Evolutionary conservation across 2,888 invertebrate species (phyloP).

Genomic region (Saturnia japonica): DNA sequence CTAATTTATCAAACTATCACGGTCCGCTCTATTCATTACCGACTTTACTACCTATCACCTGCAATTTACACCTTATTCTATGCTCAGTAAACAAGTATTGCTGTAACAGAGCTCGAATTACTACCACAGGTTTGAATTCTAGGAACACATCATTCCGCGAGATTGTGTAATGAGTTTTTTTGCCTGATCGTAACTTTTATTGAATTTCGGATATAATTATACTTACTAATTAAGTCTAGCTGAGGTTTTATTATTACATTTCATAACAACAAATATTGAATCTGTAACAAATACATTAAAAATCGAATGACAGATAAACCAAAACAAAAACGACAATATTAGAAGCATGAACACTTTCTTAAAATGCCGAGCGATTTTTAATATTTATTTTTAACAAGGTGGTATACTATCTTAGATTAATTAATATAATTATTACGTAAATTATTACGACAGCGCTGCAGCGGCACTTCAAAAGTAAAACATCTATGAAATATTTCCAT

Average conservation of each 20-base stretch:
- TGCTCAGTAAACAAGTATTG: conserved; percentile 55
- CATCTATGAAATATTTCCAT: too few species aligned
- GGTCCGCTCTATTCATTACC: conserved; percentile 63
- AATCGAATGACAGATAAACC: neutral
- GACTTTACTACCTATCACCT: conserved; percentile 32
- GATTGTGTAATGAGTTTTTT: neutral
- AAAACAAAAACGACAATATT: neutral
- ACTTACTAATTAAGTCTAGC: neutral
- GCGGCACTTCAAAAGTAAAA: neutral
- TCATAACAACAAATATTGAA: neutral
- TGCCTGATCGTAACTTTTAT: neutral
- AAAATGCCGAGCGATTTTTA: neutral
- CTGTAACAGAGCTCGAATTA: conserved; percentile 47
- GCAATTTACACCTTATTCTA: conserved; percentile 62
- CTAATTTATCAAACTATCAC: conserved; percentile 65
- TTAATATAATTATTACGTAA: too few species aligned
- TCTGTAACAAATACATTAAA: neutral
- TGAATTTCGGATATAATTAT: neutral
- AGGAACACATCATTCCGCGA: neutral
- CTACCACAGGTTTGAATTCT: neutral
- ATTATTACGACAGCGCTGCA: too few species aligned
- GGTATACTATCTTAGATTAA: neutral
- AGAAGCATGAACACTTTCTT: neutral
- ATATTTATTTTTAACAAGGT: neutral
- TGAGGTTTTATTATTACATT: too few species aligned